Evolutionary conservation across 2,888 invertebrate species (phyloP), one percentile per base, ranked within the genome.

Genomic region (Plebejus anna): DNA sequence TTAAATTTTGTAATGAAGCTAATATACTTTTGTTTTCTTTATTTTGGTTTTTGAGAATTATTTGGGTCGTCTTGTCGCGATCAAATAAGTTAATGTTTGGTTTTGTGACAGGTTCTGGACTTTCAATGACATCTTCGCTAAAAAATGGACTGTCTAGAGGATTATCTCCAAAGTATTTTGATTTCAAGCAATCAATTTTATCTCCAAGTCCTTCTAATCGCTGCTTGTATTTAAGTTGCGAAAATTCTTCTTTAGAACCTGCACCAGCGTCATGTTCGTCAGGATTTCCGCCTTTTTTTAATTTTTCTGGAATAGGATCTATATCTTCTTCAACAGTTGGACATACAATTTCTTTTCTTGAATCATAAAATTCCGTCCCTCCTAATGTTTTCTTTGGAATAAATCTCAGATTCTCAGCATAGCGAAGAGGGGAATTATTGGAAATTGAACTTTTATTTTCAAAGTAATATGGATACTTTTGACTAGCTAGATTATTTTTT

Each of bases 111-210:
- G 94, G 93, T 82, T 93, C 90, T 0, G 95, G 95, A 38, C 89
- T 87, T 13, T 87, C 86, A 79, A 95, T 94, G 9, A 88, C 83
- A 70, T 94, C 92, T 89, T 96, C 95, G 78, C 90, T 88, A 82
- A 97, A 97, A 80, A 97, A 92, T 0, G 97, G 97, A 89, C 95
- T 97, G 81, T 97, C 97, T 76, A 97, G 87, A 0, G 97, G 97
- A 86, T 97, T 95, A 78, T 94, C 92, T 1, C 96, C 97, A 85
- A 97, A 97, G 85, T 96, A 97, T 89, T 96, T 96, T 0, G 92
- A 91, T 86, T 96, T 96, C 47, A 96, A 95, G 83, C 97, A 97
- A 80, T 96, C 96, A 32, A 97, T 95, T 90, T 96, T 96, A 80
- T 96, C 95, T 0, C 97, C 97, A 36, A 97, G 88, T 1, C 95